Conservation (phyloP, 2,888 invertebrate species). For the Drosophila paranaensis region DNA sequence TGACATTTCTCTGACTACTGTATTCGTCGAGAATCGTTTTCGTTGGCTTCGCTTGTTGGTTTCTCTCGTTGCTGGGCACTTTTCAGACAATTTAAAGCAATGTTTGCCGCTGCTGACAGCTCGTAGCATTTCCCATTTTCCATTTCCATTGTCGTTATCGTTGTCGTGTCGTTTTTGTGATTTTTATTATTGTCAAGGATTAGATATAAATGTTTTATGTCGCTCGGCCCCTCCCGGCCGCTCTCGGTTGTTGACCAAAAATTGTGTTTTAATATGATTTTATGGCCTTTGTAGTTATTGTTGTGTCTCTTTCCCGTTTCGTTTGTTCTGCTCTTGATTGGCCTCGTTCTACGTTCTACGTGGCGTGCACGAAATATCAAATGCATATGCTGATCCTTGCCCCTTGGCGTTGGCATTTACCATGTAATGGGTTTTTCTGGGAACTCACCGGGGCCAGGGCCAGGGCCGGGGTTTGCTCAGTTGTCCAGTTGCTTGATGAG, state of each 20-base stretch:
- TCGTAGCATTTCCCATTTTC: slow-evolving; percentile 57
- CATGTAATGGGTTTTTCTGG: slow-evolving; percentile 65
- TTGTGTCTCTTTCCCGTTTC: neutral
- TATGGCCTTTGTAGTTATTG: slow-evolving; percentile 60
- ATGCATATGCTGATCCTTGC: slow-evolving; percentile 47
- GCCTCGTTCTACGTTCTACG: slow-evolving; percentile 46
- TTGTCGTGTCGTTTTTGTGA: slow-evolving; percentile 67
- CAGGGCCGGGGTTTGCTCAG: slow-evolving; percentile 18
- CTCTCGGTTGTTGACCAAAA: slow-evolving; percentile 53
- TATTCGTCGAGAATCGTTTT: slow-evolving; percentile 45
- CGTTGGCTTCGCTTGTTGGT: slow-evolving; percentile 18
- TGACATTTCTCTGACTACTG: slow-evolving; percentile 76
- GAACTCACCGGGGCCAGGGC: slow-evolving; percentile 43
- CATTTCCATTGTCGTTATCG: slow-evolving; percentile 47
- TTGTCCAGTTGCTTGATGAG: slow-evolving; percentile 63
- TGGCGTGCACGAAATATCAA: slow-evolving; percentile 71
- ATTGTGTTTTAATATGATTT: slow-evolving; percentile 82
- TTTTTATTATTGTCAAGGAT: slow-evolving; percentile 82
- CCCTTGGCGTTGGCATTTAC: slow-evolving; percentile 57
- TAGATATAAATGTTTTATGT: slow-evolving; percentile 81
- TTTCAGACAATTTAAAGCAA: slow-evolving; percentile 79
- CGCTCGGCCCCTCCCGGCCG: slow-evolving; percentile 3
- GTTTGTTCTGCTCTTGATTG: slow-evolving; percentile 58
- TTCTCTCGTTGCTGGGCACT: slow-evolving; percentile 48
- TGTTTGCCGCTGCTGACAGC: slow-evolving; percentile 67